Base-by-base conservation (phyloP, 2,888 invertebrate genomes). In the Aleiodes alternator region DNA sequence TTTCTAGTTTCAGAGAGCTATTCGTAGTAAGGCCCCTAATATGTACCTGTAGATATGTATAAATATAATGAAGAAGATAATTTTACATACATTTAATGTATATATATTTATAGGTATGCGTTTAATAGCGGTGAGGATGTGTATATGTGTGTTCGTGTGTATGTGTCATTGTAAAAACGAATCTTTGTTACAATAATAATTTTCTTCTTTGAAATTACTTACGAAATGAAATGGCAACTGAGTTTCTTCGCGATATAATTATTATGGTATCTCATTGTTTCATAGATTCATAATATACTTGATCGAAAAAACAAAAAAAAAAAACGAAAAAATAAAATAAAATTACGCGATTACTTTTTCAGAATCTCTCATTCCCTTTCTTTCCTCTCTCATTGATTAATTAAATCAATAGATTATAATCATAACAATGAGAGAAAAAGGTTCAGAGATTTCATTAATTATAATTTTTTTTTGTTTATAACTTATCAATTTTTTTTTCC, bases 331-430 rank as follows among this genome's bases (percentile, higher is more conserved):
- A 34, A 23, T 23, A 23, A 3, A 34, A 34, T 6, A 34, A 43
- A 57, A 71, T 57, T 56, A 29, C 29, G 50, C 56, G 29, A 38
- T 55, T 38, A 34, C 29, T 71, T 14, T 3, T 57, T 71, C 69
- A 61, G 29, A 48, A 61, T 57, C 59, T 16, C 9, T 57, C 68
- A 38, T 53, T 51, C 51, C 14, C 48, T 53, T 34, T 34, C 34
- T 34, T 11, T n/a, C 38, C 38, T 69, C 23, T 11, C 43, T 31
- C 66, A 64, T 71, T 71, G 7, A 9, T 48, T 31, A 12, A 61
- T 75, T 56, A 4, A 57, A 72, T 74, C 76, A 75, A 79, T 81
- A 74, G 78, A 78, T 82, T 82, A 81, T 81, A 83, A 84, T 82
- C 80, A 80, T 81, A 55, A 53, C 51, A 71, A 69, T 69, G 34